Evolutionary conservation across 2,797 vertebrate species (phyloP).

Genomic region (Uromys caudimaculatus): DNA sequence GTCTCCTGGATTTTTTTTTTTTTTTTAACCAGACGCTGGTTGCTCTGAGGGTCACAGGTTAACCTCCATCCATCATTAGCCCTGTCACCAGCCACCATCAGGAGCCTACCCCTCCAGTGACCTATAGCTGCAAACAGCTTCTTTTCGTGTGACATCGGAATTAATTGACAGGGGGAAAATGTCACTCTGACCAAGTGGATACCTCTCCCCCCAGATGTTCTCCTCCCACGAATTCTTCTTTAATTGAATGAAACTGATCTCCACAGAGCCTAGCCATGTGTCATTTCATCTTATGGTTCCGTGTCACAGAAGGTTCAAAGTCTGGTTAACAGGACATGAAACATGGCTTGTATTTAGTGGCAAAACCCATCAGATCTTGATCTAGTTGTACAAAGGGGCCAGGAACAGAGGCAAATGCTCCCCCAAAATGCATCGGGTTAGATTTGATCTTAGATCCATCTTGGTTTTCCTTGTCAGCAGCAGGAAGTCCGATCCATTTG

Average conservation of each 20-base stretch:
- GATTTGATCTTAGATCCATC: not conserved
- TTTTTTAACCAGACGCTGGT: constrained; percentile 80
- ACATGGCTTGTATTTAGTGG: not conserved
- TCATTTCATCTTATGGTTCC: constrained; percentile 42
- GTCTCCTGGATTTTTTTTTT: constrained; percentile 77
- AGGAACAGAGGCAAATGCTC: not conserved
- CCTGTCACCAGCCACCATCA: constrained; percentile 85
- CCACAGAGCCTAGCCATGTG: not conserved
- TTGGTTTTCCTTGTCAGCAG: not conserved
- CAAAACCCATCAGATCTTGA: not conserved
- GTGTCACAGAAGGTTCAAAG: constrained; percentile 33
- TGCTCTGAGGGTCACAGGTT: constrained; percentile 85
- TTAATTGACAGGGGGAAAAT: constrained; percentile 82
- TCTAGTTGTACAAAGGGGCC: not conserved
- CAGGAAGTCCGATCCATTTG: not conserved
- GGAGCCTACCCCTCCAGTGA: constrained; percentile 86
- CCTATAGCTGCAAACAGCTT: constrained; percentile 77
- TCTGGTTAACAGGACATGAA: not conserved
- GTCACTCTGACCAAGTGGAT: constrained; percentile 63
- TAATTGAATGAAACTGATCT: constrained; percentile 64
- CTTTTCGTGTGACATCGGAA: constrained; percentile 84
- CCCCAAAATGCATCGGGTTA: not conserved
- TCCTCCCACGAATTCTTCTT: not conserved
- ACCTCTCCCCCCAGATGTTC: not conserved
- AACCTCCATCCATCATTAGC: constrained; percentile 85